Base-by-base conservation (phyloP, 1,140 invertebrate species). In the Drosophila carrolli region DNA sequence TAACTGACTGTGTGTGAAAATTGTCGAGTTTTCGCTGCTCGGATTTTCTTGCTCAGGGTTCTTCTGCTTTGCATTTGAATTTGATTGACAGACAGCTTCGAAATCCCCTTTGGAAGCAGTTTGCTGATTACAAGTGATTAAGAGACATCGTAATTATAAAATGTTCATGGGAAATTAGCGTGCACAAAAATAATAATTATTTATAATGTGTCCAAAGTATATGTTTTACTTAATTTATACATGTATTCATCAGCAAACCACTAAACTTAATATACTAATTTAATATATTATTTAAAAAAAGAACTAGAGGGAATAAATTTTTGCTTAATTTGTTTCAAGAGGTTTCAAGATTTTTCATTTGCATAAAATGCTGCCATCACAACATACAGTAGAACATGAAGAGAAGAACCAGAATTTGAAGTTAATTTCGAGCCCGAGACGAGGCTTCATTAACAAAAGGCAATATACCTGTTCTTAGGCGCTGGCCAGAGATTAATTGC, bases 281-380 rank as follows among this genome's bases (percentile, higher is more conserved):
- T 71, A 78, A 60, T 60, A 58, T 16, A 41, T 56, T 57, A 41
- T 65, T 61, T 70, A 29, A 47, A 68, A 46, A 23, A 70, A 40
- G 27, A 43, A 44, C 23, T n/a, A 43, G 44, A 38, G 54, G 51
- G 78, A 72, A 88, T 89, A 85, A 74, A 85, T 85, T 63, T 62
- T 66, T 79, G 58, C 61, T 80, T 88, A 89, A 88, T 88, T 83
- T 74, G 76, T 81, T 86, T 71, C 67, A 80, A 80, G 65, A 70
- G 70, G 66, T 86, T 78, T 78, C 72, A 65, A 70, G 81, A 75
- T 84, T 88, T 86, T 89, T 68, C 84, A 88, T 88, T 88, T 83
- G 83, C 83, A 88, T 88, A 88, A 85, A 83, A 88, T 78, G 60
- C 70, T 29, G 48, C 61, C 55, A 59, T 46, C 38, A 46, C 41